Percentiles rank a stretch among this genome's conserved stretches.
Evolutionary conservation across 2,113 vertebrate genomes (phyloP).

Genomic region (Callipepla squamata): DNA sequence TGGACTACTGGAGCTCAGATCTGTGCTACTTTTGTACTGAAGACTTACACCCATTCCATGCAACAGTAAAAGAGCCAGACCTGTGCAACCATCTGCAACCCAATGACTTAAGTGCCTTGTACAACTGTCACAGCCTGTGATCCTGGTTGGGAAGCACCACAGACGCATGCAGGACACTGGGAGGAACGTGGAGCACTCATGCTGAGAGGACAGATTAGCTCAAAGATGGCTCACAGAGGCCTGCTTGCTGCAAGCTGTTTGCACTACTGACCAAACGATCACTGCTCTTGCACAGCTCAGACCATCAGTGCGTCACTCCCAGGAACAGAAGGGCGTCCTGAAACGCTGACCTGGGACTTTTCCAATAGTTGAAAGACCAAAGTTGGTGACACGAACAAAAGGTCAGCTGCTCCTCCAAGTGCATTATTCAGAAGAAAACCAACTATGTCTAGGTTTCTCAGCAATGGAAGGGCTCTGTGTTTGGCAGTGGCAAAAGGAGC

Average conservation of each 20-base stretch:
- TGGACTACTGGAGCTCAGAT: neutral
- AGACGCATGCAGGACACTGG: neutral
- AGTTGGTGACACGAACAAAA: neutral
- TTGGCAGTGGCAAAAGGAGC: neutral
- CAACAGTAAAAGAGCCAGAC: rapidly evolving
- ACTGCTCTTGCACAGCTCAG: neutral
- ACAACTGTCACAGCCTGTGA: neutral
- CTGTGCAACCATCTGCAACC: neutral
- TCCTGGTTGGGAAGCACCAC: neutral
- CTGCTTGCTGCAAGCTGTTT: slow-evolving; percentile 2
- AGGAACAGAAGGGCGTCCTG: neutral
- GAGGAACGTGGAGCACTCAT: neutral
- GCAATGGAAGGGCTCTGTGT: neutral
- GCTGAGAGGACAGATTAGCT: neutral
- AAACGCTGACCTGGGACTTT: neutral
- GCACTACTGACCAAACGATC: neutral
- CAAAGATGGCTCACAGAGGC: neutral
- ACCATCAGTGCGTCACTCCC: neutral
- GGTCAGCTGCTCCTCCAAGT: slow-evolving; percentile 1
- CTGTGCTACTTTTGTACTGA: neutral
- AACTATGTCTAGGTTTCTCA: neutral
- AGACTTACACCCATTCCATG: neutral
- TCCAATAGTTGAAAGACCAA: neutral
- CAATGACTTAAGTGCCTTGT: too few species aligned
- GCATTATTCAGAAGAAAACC: slow-evolving; percentile 4